A percentile compares a stretch with the other conserved stretches of the same genome.
These are phyloP conservation scores for Dorcus parallelipipedus DNA, from an alignment of 2,888 invertebrate species.

Conservation along the genomic window DNA sequence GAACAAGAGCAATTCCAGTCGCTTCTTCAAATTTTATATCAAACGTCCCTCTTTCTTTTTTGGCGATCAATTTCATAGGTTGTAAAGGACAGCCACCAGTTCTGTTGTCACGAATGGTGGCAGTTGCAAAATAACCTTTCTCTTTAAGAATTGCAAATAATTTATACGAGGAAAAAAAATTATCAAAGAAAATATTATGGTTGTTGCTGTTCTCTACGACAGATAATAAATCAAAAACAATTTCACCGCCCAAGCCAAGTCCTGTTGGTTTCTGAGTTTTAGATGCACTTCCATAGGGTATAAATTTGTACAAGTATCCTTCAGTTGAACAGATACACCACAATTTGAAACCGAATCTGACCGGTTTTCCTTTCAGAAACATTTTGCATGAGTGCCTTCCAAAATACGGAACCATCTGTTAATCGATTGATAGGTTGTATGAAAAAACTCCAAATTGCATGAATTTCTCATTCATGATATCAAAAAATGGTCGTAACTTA, in stretches of 20 bases:
- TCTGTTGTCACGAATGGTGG: conserved; percentile 6
- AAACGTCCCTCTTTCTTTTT: no score
- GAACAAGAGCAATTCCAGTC: no score
- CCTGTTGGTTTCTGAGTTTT: conserved; percentile 10
- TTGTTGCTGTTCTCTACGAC: conserved; percentile 19
- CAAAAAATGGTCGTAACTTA: no score
- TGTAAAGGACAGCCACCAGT: conserved; percentile 2
- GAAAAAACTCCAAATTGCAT: conserved; percentile 15
- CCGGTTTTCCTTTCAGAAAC: conserved; percentile 33
- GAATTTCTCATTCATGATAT: no score
- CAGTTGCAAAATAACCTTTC: conserved; percentile 11
- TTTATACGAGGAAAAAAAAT: conserved; percentile 24
- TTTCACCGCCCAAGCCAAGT: conserved; percentile 24
- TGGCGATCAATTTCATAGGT: neutral
- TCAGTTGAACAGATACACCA: conserved; percentile 31
- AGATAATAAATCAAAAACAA: conserved; percentile 26
- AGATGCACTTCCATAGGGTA: conserved; percentile 28
- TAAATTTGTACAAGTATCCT: conserved; percentile 28
- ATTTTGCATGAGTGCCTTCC: conserved; percentile 33
- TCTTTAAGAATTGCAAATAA: conserved; percentile 11
- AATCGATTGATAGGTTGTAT: conserved; percentile 28
- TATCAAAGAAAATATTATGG: conserved; percentile 27
- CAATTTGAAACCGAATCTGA: conserved; percentile 32
- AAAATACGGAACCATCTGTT: conserved; percentile 28
- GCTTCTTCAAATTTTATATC: no score